Percentiles rank a stretch among this genome's conserved stretches.
Evolutionary conservation across 2,113 vertebrate genomes (phyloP).

Genomic region (Ascaphus truei): DNA sequence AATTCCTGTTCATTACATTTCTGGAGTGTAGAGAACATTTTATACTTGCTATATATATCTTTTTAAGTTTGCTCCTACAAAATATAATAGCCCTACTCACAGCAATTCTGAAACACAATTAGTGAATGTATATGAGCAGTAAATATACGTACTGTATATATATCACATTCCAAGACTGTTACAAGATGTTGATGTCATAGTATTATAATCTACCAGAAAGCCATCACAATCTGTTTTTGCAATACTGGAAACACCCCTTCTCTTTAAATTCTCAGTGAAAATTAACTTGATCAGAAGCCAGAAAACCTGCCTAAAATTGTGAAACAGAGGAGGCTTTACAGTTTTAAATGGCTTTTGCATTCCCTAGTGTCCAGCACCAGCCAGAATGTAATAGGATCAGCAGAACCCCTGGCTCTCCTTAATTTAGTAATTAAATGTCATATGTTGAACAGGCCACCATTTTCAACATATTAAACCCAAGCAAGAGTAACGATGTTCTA

Average conservation of each 20-base stretch:
- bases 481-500: slow-evolving; percentile 20
- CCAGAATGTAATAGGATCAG: slow-evolving; percentile 14
- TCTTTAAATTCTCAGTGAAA: background rate
- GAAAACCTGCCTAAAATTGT: slow-evolving; percentile 21
- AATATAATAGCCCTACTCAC: no score
- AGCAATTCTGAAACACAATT: no score
- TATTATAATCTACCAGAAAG: no score
- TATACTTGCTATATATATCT: no score
- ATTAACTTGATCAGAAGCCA: background rate
- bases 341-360: slow-evolving; percentile 39
- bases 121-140: no score
- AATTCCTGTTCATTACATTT: no score
- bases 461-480: background rate
- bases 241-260: background rate
- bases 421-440: slow-evolving; percentile 25
- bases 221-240: no score
- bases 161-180: no score
- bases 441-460: slow-evolving; percentile 7
- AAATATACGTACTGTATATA: no score
- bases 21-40: no score
- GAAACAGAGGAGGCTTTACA: slow-evolving; percentile 41
- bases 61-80: slow-evolving; percentile 34
- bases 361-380: slow-evolving; percentile 4
- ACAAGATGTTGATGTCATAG: no score
- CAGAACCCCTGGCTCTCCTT: background rate